These are phyloP conservation scores for Andrena flavipes DNA, from an alignment of 2,888 invertebrate genomes.

Conservation along the genomic window DNA sequence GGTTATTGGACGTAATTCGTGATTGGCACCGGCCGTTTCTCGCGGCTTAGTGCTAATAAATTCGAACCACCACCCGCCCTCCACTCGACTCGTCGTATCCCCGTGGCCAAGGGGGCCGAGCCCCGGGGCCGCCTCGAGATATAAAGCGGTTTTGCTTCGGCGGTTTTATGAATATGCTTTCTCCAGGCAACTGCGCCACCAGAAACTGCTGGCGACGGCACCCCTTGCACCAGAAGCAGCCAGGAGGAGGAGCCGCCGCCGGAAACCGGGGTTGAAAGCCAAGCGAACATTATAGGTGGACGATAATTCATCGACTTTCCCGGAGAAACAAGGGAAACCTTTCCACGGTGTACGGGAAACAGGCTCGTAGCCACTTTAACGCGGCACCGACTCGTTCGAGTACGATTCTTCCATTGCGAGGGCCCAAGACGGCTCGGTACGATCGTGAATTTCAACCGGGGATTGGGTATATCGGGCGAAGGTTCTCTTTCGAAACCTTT, in stretches of 20 bases:
- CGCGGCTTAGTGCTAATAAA: slow-evolving; percentile 82
- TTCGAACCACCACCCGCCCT: slow-evolving; percentile 71
- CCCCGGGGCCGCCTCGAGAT: slow-evolving; percentile 70
- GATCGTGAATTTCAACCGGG: background rate
- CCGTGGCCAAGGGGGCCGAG: slow-evolving; percentile 50
- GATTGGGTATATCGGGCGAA: background rate
- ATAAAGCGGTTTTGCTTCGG: slow-evolving; percentile 82
- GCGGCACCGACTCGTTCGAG: slow-evolving; percentile 1
- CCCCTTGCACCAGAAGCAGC: slow-evolving; percentile 71
- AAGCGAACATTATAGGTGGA: slow-evolving; percentile 74
- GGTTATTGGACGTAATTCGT: slow-evolving; percentile 82
- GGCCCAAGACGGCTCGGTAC: background rate
- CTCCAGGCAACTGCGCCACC: slow-evolving; percentile 57
- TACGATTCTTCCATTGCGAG: background rate
- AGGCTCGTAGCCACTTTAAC: slow-evolving; percentile 34
- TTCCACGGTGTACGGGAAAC: slow-evolving; percentile 45
- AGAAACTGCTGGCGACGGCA: slow-evolving; percentile 32
- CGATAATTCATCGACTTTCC: slow-evolving; percentile 76
- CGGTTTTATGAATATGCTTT: slow-evolving; percentile 84
- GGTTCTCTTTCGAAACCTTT: background rate
- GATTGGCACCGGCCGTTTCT: slow-evolving; percentile 81
- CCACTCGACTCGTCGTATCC: slow-evolving; percentile 50
- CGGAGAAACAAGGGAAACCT: slow-evolving; percentile 76
- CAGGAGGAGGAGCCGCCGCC: slow-evolving; percentile 66
- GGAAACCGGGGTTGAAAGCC: slow-evolving; percentile 71